Evolutionary conservation across 2,797 vertebrate species (phyloP).

Genomic region (Hozukius guyotensis): DNA sequence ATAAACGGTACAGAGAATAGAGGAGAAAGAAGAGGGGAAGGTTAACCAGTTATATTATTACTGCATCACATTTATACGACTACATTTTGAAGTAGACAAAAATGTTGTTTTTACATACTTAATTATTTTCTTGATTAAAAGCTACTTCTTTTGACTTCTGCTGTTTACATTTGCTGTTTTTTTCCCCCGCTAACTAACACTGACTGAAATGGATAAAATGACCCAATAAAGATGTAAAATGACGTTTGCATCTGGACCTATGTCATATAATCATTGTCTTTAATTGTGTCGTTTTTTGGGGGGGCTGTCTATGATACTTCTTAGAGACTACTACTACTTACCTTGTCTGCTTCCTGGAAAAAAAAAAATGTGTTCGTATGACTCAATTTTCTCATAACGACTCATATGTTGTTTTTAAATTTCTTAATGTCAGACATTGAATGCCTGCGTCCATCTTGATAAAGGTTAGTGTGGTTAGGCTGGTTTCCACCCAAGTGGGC

Average conservation of each 20-base stretch:
- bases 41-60: not conserved
- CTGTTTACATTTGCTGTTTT: not conserved
- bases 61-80: not conserved
- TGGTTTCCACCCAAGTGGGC: accelerated
- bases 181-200: not conserved
- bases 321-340: too few species aligned
- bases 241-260: too few species aligned
- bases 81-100: not conserved
- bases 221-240: not conserved
- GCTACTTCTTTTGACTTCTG: not conserved
- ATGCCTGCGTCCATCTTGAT: not conserved
- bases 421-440: not conserved
- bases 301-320: too few species aligned
- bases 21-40: not conserved
- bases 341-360: too few species aligned
- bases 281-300: too few species aligned
- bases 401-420: too few species aligned
- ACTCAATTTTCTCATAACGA: not conserved
- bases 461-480: not conserved
- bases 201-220: not conserved
- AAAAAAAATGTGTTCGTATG: too few species aligned
- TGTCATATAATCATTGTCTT: too few species aligned
- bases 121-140: not conserved
- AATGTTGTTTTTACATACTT: not conserved
- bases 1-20: not conserved